Evolutionary conservation across 2,797 vertebrate genomes (phyloP).

Genomic region (Chelon labrosus): DNA sequence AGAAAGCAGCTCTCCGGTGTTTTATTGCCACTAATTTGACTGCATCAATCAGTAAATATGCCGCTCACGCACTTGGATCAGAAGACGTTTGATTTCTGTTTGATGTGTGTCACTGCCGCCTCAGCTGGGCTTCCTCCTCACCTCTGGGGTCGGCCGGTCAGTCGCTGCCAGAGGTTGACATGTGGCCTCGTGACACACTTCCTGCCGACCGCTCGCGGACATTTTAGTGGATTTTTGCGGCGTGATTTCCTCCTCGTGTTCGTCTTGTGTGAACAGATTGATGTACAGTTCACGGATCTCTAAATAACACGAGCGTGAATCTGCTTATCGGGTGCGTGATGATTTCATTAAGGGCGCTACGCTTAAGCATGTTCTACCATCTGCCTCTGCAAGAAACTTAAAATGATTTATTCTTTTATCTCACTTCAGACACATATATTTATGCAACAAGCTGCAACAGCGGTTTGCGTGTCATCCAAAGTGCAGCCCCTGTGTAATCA

Average conservation of each 20-base stretch:
- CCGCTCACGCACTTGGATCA: neutral
- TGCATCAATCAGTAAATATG: neutral
- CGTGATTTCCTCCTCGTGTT: conserved; percentile 15
- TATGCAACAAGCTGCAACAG: conserved; percentile 5
- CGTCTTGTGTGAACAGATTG: conserved; percentile 52
- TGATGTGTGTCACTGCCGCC: conserved; percentile 6
- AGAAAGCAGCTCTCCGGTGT: conserved; percentile 1
- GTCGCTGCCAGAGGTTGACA: conserved; percentile 33
- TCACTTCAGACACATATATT: conserved; percentile 1
- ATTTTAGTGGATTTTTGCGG: conserved; percentile 12
- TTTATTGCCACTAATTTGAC: conserved; percentile 1
- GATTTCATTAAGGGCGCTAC: conserved; percentile 38
- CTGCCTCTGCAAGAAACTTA: conserved; percentile 27
- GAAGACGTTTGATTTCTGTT: conserved; percentile 42
- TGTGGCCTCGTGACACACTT: conserved; percentile 3
- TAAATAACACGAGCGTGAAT: conserved; percentile 39
- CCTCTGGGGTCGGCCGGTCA: conserved; percentile 26
- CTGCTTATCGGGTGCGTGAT: conserved; percentile 26
- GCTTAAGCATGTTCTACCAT: conserved; percentile 48
- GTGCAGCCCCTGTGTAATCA: neutral
- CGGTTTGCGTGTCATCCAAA: conserved; percentile 2
- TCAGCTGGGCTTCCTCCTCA: conserved; percentile 43
- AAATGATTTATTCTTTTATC: conserved; percentile 11
- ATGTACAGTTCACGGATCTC: conserved; percentile 30
- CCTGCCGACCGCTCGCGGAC: conserved; percentile 35